phyloP scores from a whole-genome alignment of 2,797 vertebrate genomes.

The Sebastes hopkinsi region DNA sequence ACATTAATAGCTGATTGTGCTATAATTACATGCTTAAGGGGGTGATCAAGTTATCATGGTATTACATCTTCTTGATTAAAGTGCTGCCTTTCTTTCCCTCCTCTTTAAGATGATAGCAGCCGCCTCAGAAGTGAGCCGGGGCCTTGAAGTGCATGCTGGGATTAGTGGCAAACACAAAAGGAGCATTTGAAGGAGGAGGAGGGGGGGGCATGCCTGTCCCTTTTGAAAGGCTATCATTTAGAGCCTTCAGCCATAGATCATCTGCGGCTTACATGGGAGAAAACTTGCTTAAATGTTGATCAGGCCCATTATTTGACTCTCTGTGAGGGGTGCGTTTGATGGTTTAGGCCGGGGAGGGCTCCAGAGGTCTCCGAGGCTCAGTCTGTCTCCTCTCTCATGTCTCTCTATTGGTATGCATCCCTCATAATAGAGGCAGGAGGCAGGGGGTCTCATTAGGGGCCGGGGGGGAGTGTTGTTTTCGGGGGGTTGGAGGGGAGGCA shows the following conservation, averaged over 20 bases:
- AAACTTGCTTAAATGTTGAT: conserved; percentile 72
- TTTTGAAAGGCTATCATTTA: conserved; percentile 80
- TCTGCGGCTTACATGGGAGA: conserved; percentile 64
- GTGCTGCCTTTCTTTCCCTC: conserved; percentile 61
- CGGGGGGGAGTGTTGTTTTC: conserved; percentile 52
- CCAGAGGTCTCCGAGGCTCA: conserved; percentile 60
- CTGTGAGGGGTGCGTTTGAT: conserved; percentile 67
- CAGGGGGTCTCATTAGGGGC: conserved; percentile 80
- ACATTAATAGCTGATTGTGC: conserved; percentile 29
- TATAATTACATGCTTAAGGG: conserved; percentile 64
- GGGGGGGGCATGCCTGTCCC: conserved; percentile 53
- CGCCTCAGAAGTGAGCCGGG: conserved; percentile 74
- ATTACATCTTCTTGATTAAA: conserved; percentile 71
- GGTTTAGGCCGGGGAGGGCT: conserved; percentile 53
- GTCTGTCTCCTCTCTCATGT: conserved; percentile 71
- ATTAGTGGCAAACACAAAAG: conserved; percentile 80
- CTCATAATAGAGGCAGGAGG: conserved; percentile 73
- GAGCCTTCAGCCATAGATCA: conserved; percentile 76
- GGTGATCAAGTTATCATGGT: conserved; percentile 68
- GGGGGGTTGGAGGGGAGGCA: background rate
- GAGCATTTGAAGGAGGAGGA: conserved; percentile 64
- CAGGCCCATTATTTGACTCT: conserved; percentile 61
- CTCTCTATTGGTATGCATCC: conserved; percentile 79
- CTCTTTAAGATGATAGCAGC: conserved; percentile 74
- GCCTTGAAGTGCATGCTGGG: conserved; percentile 78